These are phyloP conservation scores for Dinoponera quadriceps DNA, from an alignment of 1,140 invertebrate species.

Conservation along the genomic window DNA sequence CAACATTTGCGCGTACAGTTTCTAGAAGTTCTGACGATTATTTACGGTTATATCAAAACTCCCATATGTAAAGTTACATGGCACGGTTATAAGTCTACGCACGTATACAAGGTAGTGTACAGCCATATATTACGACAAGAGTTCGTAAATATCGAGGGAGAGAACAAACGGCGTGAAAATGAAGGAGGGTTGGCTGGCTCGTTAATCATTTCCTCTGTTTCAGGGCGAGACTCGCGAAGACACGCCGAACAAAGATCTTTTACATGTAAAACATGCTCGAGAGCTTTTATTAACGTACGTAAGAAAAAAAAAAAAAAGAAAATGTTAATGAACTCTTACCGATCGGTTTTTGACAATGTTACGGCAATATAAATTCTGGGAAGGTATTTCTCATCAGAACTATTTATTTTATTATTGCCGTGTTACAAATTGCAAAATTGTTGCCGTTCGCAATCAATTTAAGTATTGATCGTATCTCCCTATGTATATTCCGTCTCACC, in stretches of 20 bases:
- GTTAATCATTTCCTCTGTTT: conserved; percentile 65
- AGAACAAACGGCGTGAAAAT: conserved; percentile 63
- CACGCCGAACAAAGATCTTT: conserved; percentile 54
- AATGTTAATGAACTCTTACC: conserved; percentile 41
- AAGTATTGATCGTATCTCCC: background rate
- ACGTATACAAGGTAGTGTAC: conserved; percentile 34
- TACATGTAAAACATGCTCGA: conserved; percentile 51
- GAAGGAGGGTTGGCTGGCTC: conserved; percentile 58
- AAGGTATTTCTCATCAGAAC: conserved; percentile 21
- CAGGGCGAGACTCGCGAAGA: conserved; percentile 61
- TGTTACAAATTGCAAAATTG: background rate
- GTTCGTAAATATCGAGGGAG: conserved; percentile 66
- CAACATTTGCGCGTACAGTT: background rate
- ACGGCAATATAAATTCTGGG: conserved; percentile 34
- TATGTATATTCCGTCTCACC: conserved; percentile 18
- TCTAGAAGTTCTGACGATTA: conserved; percentile 8
- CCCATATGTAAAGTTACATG: conserved; percentile 49
- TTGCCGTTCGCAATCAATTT: conserved; percentile 5
- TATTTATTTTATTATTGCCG: background rate
- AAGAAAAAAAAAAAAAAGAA: no score
- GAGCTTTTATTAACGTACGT: conserved; percentile 50
- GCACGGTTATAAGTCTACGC: conserved; percentile 50
- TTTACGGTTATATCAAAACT: conserved; percentile 49
- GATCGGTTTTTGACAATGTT: conserved; percentile 30
- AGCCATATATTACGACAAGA: conserved; percentile 59